Conservation (phyloP, 2,113 vertebrate species). For the Podocnemis expansa region DNA sequence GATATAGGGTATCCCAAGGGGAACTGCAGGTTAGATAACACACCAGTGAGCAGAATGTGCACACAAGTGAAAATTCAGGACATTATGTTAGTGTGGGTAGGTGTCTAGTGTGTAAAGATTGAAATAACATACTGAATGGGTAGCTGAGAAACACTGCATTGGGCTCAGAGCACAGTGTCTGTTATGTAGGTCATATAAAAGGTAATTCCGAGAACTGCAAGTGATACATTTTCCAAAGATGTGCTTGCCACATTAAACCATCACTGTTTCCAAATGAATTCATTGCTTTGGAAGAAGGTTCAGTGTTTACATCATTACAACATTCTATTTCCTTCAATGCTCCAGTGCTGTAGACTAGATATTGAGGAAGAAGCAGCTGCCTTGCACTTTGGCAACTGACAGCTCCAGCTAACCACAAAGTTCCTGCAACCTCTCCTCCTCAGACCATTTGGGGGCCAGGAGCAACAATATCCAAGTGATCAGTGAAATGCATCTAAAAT, state of each 20-base stretch:
- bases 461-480: background rate
- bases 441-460: background rate
- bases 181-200: background rate
- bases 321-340: background rate
- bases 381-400: background rate
- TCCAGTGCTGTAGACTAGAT: background rate
- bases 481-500: background rate
- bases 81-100: background rate
- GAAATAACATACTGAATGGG: background rate
- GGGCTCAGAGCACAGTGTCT: background rate
- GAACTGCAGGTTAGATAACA: background rate
- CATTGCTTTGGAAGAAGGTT: background rate
- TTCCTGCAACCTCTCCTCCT: background rate
- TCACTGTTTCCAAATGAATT: background rate
- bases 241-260: background rate
- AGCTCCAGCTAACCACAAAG: background rate
- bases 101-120: background rate
- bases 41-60: background rate
- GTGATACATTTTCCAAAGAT: background rate
- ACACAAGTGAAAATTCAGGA: background rate
- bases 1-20: background rate
- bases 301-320: background rate
- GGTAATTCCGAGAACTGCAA: background rate
- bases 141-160: fast-evolving
- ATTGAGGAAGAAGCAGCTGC: background rate